Percentiles rank a stretch among this genome's conserved stretches.
Conservation (phyloP, 2,888 invertebrate species). For the Tinea semifulvella region DNA sequence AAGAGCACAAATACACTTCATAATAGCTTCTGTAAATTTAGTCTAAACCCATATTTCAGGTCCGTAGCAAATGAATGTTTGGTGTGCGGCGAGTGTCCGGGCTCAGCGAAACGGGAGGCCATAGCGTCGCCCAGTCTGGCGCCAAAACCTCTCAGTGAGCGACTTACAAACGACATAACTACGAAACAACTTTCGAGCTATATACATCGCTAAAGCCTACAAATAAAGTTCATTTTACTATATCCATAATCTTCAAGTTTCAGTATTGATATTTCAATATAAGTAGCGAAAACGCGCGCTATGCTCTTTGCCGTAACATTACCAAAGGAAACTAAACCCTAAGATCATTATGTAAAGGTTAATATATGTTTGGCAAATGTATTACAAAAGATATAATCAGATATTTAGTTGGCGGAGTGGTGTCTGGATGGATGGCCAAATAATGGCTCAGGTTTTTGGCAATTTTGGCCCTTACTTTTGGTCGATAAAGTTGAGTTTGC, state of each 20-base stretch:
- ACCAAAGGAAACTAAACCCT: conserved; percentile 1
- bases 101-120: not conserved
- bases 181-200: no score
- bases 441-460: conserved; percentile 19
- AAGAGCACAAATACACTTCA: no score
- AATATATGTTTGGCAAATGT: conserved; percentile 21
- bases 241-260: conserved; percentile 17
- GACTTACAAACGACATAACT: conserved; percentile 6
- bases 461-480: not conserved
- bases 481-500: no score
- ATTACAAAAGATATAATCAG: conserved; percentile 21
- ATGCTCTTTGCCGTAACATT: conserved; percentile 16
- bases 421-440: conserved; percentile 33
- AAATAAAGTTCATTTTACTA: not conserved
- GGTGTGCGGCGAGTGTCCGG: no score
- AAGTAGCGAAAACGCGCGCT: conserved; percentile 24
- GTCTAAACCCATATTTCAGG: no score
- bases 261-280: conserved; percentile 32
- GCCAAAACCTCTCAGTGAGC: not conserved
- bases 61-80: no score
- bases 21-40: no score
- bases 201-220: no score
- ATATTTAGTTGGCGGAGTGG: conserved; percentile 24
- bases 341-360: not conserved
- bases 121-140: conserved; percentile 8